Evolutionary conservation across 2,797 vertebrate species (phyloP), one percentile per base, ranked within the genome.

Genomic region (Sebastes dallii): DNA sequence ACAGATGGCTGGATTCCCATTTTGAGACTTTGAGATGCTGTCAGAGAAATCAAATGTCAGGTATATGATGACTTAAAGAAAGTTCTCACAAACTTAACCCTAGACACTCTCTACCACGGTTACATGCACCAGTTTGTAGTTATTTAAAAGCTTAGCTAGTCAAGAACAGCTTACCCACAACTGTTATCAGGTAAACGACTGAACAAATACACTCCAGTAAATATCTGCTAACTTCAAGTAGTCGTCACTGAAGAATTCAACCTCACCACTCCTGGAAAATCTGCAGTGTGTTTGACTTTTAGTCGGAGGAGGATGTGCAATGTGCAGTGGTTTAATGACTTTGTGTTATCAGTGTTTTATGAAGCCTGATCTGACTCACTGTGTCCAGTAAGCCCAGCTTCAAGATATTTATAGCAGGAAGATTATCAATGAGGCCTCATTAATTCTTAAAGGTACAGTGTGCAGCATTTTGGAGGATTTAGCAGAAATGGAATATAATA

Each of bases 1-100:
- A 66, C 80, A 92, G 85, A 81, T 78, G 77, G 65, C 18, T 39
- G 16, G 16, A 46, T 60, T 30, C 34, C 42, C 46, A 70, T 62
- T 71, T 30, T 27, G n/a, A 46, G 5, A 4, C 16, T 59, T 75
- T 54, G 4, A 60, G 42, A 68, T 64, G 22, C 42, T 20, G 18
- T 39, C 59, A 42, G 60, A 58, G 22, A 78, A 68, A 18, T 29
- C 3, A n/a, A 59, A 59, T 59, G 14, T 42, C 50, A 76, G 14
- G 27, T n/a, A 20, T 54, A 39, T 12, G 59, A 73, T 18, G 25
- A 58, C 5, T 66, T 71, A 1, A 27, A 4, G 39, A 27, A 65
- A 24, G 58, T 25, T 50, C 5, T 50, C 4, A 11, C 50, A 14
- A 36, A 12, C 13, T 5, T 65, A 20, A 5, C 13, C 5, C 4